Percentiles rank a stretch among this genome's conserved stretches.
Evolutionary conservation across 1,140 invertebrate genomes (phyloP).

Genomic region (Caerostris darwini): DNA sequence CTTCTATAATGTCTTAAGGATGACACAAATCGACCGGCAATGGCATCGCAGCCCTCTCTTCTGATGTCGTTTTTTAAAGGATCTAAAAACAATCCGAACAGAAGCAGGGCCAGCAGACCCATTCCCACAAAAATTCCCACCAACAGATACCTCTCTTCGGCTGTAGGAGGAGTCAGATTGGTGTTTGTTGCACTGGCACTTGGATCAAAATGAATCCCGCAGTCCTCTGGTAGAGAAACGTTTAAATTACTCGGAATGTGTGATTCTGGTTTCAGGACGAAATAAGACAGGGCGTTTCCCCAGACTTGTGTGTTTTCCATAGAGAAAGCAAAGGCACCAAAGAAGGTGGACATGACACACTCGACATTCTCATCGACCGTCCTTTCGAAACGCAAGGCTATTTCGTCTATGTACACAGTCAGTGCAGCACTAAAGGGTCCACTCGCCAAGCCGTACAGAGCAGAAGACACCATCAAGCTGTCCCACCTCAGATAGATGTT

Average conservation of each 20-base stretch:
- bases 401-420: conserved; percentile 83
- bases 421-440: conserved; percentile 84
- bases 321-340: conserved; percentile 40
- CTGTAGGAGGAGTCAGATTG: conserved; percentile 79
- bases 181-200: not conserved
- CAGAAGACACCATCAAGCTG: conserved; percentile 82
- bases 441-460: conserved; percentile 82
- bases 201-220: not conserved
- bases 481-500: conserved; percentile 81
- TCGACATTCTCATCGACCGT: conserved; percentile 29
- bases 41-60: conserved; percentile 87
- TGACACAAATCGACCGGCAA: conserved; percentile 85
- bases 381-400: conserved; percentile 78
- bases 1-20: conserved; percentile 92
- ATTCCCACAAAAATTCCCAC: conserved; percentile 94
- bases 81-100: conserved; percentile 94
- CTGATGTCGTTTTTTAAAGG: conserved; percentile 84
- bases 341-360: conserved; percentile 49
- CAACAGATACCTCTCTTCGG: conserved; percentile 92
- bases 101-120: conserved; percentile 90
- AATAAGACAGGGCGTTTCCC: conserved; percentile 39
- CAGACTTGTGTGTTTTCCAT: conserved; percentile 38
- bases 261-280: conserved; percentile 9
- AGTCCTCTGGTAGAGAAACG: not conserved
- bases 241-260: not conserved